Base-by-base conservation (phyloP, 2,888 invertebrate genomes). In the Tenthredo distinguenda region DNA sequence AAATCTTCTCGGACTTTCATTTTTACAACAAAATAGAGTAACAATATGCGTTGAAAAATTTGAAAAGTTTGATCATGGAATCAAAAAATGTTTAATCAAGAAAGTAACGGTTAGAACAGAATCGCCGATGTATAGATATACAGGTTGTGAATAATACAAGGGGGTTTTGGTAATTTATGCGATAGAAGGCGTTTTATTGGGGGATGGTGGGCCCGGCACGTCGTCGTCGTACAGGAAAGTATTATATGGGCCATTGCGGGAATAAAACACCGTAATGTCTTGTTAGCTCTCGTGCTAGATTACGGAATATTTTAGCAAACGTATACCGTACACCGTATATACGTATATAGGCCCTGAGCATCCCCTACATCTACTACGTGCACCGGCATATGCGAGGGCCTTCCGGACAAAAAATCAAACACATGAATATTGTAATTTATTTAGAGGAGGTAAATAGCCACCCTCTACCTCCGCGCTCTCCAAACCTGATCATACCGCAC, bases 351-450 rank as follows among this genome's bases (percentile, higher is more conserved):
- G 65, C 21, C 6, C 18, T 6, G 37, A 21, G 72, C 34, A 34
- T 43, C 74, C 43, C 47, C 47, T 3, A 47, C 47, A 47, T 47
- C 47, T 4, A 47, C 47, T 47, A 47, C 47, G 47, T 47, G 47
- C 47, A 47, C 47, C 15, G 47, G 47, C 47, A 47, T 47, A 47
- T 15, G 26, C 68, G 68, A 7, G 50, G 12, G 10, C 9, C 31
- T 77, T 77, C 55, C 77, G 31, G 62, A 40, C 65, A 81, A 81
- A 81, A 81, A 81, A 81, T 81, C 81, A 65, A 81, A 81, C 58
- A 65, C 81, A 81, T 81, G 81, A 81, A 81, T 81, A 81, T 81
- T 81, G 62, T 65, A 65, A 81, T 81, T 58, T 50, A n/a, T 62
- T 68, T 34, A 18, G 68, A 21, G n/a, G 31, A 68, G 68, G 15